phyloP scores from a whole-genome alignment of 92 coral and sea anemone genomes.

The Umimayanthus kanabou region DNA sequence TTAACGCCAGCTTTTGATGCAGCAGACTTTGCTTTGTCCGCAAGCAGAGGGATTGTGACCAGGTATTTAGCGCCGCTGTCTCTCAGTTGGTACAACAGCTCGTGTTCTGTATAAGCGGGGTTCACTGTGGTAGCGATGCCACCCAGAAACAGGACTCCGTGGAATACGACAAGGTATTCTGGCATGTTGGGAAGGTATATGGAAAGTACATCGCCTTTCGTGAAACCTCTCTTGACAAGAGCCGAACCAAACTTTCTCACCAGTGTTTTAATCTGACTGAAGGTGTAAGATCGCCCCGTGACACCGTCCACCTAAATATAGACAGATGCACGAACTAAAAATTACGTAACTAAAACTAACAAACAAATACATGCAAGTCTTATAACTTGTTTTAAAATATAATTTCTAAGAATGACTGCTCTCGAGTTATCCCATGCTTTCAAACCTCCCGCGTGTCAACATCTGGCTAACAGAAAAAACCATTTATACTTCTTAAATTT shows the following conservation, averaged over 20 bases:
- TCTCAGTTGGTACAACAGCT: slow-evolving; percentile 69
- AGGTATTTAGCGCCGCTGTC: slow-evolving; percentile 71
- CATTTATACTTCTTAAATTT: no score
- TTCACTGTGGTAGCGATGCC: slow-evolving; percentile 70
- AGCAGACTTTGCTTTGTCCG: slow-evolving; percentile 66
- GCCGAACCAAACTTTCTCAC: slow-evolving; percentile 77
- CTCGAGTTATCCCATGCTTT: no score
- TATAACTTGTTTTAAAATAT: no score
- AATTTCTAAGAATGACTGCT: no score
- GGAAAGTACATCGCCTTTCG: slow-evolving; percentile 70
- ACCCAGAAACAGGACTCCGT: slow-evolving; percentile 75
- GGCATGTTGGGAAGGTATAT: slow-evolving; percentile 69
- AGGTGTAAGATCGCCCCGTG: slow-evolving; percentile 80
- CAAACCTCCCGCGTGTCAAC: no score
- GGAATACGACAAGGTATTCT: slow-evolving; percentile 72
- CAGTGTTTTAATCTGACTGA: slow-evolving; percentile 54
- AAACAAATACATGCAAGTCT: no score
- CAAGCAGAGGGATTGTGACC: slow-evolving; percentile 72
- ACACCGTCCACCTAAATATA: slow-evolving; percentile 54
- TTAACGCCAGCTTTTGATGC: slow-evolving; percentile 64
- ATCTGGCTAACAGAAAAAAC: no score
- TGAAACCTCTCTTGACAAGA: slow-evolving; percentile 72
- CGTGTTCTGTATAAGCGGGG: slow-evolving; percentile 67
- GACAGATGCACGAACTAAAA: no score
- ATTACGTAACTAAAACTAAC: no score